phyloP scores from a whole-genome alignment of 2,797 vertebrate species.

The Pantherophis vulpinus region DNA sequence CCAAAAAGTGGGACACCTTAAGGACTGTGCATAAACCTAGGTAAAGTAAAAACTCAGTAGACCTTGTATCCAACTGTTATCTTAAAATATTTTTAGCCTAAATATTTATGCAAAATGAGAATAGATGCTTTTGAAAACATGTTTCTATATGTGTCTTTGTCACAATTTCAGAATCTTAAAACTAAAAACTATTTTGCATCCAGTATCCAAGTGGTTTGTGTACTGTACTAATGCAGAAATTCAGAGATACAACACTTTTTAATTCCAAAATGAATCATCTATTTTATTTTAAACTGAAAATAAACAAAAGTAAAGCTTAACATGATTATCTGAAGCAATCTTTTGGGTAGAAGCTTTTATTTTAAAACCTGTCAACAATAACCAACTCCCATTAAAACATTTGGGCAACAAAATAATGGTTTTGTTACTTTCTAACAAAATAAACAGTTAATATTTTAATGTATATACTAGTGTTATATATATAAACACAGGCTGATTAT shows the following conservation, averaged over 20 bases:
- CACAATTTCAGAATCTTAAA: neutral
- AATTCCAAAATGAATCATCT: constrained; percentile 25
- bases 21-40: neutral
- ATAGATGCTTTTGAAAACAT: neutral
- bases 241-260: constrained; percentile 24
- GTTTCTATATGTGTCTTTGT: neutral
- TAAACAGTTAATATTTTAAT: constrained; percentile 42
- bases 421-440: constrained; percentile 50
- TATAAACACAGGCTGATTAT: constrained; percentile 29
- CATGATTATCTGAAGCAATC: constrained; percentile 20
- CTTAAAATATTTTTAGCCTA: neutral
- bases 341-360: constrained; percentile 54
- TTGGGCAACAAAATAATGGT: constrained; percentile 2
- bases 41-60: neutral
- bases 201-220: neutral
- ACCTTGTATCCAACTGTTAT: neutral
- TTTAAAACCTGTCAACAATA: constrained; percentile 40
- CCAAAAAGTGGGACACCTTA: too few species aligned
- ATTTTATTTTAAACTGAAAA: constrained; percentile 22
- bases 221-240: neutral
- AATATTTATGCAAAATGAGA: neutral
- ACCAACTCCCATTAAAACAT: constrained; percentile 44
- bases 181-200: neutral
- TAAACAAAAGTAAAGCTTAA: constrained; percentile 10
- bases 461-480: constrained; percentile 32